A percentile compares a stretch with the other conserved stretches of the same genome.
These are phyloP conservation scores for Pseudopipra pipra DNA, from an alignment of 2,113 vertebrate genomes.

Conservation along the genomic window DNA sequence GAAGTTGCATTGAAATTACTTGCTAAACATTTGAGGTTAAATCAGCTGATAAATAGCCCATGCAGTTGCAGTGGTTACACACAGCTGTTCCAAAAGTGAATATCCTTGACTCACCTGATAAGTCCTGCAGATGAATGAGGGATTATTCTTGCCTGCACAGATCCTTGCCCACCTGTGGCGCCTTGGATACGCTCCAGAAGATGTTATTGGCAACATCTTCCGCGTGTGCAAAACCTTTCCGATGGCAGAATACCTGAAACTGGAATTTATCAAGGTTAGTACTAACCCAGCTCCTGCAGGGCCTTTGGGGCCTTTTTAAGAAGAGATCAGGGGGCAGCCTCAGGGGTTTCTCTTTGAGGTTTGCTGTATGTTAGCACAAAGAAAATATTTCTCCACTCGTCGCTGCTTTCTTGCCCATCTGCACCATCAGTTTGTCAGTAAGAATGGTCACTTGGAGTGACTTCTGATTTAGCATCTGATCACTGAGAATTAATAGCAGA, in stretches of 20 bases:
- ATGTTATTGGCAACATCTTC: slow-evolving; percentile 96
- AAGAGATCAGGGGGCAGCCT: background rate
- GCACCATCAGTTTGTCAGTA: background rate
- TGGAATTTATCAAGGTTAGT: slow-evolving; percentile 96
- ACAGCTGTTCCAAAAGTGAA: background rate
- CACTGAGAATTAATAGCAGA: background rate
- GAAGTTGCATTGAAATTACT: background rate
- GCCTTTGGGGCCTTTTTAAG: background rate
- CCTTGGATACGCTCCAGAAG: slow-evolving; percentile 94
- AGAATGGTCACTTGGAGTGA: background rate
- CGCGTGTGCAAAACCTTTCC: slow-evolving; percentile 95
- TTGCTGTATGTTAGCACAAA: background rate
- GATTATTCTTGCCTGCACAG: slow-evolving; percentile 54
- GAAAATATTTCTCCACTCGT: background rate
- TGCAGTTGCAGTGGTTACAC: background rate
- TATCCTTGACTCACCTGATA: background rate
- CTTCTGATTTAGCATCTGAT: background rate
- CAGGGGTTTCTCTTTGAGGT: background rate
- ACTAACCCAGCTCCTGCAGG: background rate
- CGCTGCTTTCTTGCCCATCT: background rate
- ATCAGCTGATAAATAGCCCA: background rate
- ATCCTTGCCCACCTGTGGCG: slow-evolving; percentile 93
- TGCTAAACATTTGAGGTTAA: background rate
- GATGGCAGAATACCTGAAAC: slow-evolving; percentile 95
- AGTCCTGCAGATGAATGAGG: background rate